Percentiles rank a stretch among this genome's conserved stretches.
These are phyloP conservation scores for Formica exsecta DNA, from an alignment of 1,140 invertebrate genomes.

Conservation along the genomic window DNA sequence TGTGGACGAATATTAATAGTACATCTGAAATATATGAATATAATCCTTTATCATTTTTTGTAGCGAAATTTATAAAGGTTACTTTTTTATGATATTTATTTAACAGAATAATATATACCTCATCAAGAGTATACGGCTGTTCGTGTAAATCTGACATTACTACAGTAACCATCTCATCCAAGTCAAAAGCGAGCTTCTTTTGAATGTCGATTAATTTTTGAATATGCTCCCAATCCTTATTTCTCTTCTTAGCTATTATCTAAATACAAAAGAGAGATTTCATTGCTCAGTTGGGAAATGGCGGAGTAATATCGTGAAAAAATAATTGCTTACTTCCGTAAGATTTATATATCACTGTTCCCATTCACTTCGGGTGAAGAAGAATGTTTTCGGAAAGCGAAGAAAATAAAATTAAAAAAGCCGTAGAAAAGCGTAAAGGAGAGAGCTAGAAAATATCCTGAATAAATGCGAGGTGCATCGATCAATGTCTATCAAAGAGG, in stretches of 20 bases:
- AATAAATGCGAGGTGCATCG: conserved; percentile 25
- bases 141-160: conserved; percentile 90
- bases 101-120: conserved; percentile 87
- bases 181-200: conserved; percentile 87
- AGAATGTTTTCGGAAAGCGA: conserved; percentile 8
- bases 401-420: conserved; percentile 26
- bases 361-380: neutral
- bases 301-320: neutral
- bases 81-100: conserved; percentile 26
- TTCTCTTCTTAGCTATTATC: conserved; percentile 90
- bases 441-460: conserved; percentile 14
- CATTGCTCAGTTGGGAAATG: neutral
- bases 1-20: too few relatives aligned
- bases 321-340: neutral
- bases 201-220: conserved; percentile 91
- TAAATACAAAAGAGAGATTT: conserved; percentile 76
- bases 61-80: neutral
- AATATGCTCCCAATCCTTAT: conserved; percentile 89
- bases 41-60: neutral
- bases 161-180: conserved; percentile 90
- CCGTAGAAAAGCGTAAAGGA: neutral
- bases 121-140: conserved; percentile 91
- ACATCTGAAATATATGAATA: too few relatives aligned
- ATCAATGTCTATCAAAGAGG: conserved; percentile 48
- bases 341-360: neutral